Evolutionary conservation across 1,140 invertebrate genomes (phyloP).

Genomic region (Drosophila azteca): DNA sequence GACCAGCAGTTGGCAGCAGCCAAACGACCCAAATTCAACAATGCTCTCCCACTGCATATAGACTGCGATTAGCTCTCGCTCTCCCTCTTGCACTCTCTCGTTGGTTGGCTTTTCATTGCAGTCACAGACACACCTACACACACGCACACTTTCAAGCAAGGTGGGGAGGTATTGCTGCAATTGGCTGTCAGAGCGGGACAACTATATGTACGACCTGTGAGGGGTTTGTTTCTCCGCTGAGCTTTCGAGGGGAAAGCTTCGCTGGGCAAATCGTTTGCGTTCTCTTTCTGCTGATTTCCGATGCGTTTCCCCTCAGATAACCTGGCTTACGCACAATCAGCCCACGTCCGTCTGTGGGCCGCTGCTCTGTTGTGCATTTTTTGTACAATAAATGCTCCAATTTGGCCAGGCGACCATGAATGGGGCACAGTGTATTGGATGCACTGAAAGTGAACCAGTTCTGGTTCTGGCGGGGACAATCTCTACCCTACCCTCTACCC

Average conservation of each 20-base stretch:
- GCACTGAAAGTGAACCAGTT: constrained; percentile 15
- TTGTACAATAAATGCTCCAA: constrained; percentile 81
- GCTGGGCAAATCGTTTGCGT: background rate
- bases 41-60: constrained; percentile 5
- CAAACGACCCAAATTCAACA: constrained; percentile 55
- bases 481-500: background rate
- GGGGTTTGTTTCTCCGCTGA: constrained; percentile 46
- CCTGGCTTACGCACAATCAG: too few relatives aligned
- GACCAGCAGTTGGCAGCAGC: constrained; percentile 42
- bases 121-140: too few relatives aligned
- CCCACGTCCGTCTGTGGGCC: constrained; percentile 28
- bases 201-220: constrained; percentile 1
- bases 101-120: background rate
- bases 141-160: too few relatives aligned
- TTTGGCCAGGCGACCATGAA: constrained; percentile 75
- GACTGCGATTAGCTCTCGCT: background rate
- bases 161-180: too few relatives aligned
- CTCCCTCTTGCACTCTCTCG: background rate
- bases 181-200: background rate
- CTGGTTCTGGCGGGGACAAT: constrained; percentile 1
- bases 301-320: too few relatives aligned
- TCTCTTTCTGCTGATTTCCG: background rate
- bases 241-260: constrained; percentile 21
- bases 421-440: constrained; percentile 33
- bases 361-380: constrained; percentile 60